phyloP scores from a whole-genome alignment of 2,113 vertebrate genomes.

The Solea senegalensis region DNA sequence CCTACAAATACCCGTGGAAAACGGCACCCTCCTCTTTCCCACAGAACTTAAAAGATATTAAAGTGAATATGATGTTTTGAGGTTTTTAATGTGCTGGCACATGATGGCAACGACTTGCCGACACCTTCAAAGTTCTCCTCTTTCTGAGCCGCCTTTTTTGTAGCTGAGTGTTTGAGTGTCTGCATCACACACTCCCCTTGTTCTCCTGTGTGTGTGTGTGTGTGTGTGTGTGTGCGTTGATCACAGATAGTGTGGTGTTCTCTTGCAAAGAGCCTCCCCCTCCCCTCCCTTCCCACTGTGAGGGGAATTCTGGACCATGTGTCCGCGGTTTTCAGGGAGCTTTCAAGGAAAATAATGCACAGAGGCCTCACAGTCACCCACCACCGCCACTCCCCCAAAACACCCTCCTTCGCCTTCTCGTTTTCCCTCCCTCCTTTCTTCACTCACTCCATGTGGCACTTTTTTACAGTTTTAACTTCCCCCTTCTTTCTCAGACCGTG shows the following conservation, averaged over 20 bases:
- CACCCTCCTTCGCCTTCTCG: conserved; percentile 20
- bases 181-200: conserved; percentile 40
- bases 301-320: conserved; percentile 81
- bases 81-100: conserved; percentile 22
- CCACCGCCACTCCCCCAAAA: conserved; percentile 11
- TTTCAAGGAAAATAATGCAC: conserved; percentile 78
- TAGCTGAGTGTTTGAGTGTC: conserved; percentile 20
- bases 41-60: conserved; percentile 41
- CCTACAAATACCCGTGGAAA: conserved; percentile 57
- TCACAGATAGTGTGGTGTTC: conserved; percentile 52
- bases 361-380: conserved; percentile 66
- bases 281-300: conserved; percentile 40
- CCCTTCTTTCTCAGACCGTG: conserved; percentile 26
- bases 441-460: conserved; percentile 59
- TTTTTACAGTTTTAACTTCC: conserved; percentile 36
- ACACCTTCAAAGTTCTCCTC: conserved; percentile 49
- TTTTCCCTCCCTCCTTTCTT: conserved; percentile 24
- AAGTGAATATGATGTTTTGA: conserved; percentile 38
- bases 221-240: conserved; percentile 31
- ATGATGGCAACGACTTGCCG: conserved; percentile 38
- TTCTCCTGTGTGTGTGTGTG: conserved; percentile 23
- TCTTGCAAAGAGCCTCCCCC: conserved; percentile 34
- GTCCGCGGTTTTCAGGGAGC: conserved; percentile 79
- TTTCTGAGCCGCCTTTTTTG: conserved; percentile 42
- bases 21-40: conserved; percentile 56